Conservation (phyloP, 1,140 invertebrate species). For the Zaprionus tsacasi region DNA sequence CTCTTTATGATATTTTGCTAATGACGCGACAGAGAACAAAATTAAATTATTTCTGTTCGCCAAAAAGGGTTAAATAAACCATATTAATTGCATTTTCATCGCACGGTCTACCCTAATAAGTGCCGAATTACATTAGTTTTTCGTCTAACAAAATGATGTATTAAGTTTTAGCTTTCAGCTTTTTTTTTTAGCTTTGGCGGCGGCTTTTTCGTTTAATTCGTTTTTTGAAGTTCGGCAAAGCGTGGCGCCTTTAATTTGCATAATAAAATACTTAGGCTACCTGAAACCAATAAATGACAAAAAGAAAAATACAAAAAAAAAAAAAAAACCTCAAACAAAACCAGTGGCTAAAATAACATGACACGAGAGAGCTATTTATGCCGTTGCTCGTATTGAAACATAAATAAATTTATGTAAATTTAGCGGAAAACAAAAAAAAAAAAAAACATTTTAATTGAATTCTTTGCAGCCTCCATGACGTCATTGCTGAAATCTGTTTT, state of each 20-base stretch:
- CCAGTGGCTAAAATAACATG: constrained; percentile 50
- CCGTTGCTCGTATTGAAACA: constrained; percentile 61
- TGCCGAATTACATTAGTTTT: not conserved
- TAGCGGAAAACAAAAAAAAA: constrained; percentile 65
- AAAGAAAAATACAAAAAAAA: constrained; percentile 8
- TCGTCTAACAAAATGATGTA: not conserved
- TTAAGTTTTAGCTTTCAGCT: constrained; percentile 23
- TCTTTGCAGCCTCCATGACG: constrained; percentile 32
- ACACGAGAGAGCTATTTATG: constrained; percentile 24
- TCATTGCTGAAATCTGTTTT: not conserved
- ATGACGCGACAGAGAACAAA: not conserved
- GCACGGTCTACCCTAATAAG: not conserved
- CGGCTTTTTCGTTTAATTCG: constrained; percentile 36
- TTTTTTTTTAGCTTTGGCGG: constrained; percentile 5
- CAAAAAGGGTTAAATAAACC: not conserved
- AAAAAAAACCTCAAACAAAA: constrained; percentile 8
- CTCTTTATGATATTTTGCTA: not conserved
- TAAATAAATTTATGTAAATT: constrained; percentile 82
- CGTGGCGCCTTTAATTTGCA: constrained; percentile 78
- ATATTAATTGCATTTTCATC: not conserved
- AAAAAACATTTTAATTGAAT: constrained; percentile 68
- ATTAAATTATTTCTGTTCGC: not conserved
- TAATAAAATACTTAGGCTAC: constrained; percentile 82
- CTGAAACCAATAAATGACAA: constrained; percentile 74
- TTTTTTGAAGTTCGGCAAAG: constrained; percentile 70